These are phyloP conservation scores for Drosophila engyochracea DNA, from an alignment of 2,888 invertebrate genomes.

Conservation along the genomic window DNA sequence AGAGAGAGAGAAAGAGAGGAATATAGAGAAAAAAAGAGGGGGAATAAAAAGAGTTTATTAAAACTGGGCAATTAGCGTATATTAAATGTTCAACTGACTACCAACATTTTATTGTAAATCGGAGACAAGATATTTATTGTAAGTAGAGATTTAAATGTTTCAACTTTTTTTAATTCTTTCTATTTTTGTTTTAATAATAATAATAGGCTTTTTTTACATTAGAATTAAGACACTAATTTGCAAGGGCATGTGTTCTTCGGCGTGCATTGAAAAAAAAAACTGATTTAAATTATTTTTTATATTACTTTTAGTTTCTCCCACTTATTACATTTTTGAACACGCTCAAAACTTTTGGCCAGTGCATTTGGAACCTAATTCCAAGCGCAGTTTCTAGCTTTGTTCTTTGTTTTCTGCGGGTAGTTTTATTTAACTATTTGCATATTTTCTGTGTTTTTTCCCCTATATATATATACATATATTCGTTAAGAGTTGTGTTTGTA, in stretches of 20 bases:
- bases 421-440: slow-evolving; percentile 27
- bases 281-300: slow-evolving; percentile 15
- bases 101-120: neutral
- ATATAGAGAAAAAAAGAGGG: neutral
- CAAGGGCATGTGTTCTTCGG: neutral
- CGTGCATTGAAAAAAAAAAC: neutral
- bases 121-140: neutral
- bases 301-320: slow-evolving; percentile 51
- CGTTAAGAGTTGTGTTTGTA: slow-evolving; percentile 46
- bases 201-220: neutral
- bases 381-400: slow-evolving; percentile 13
- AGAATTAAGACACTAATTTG: neutral
- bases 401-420: slow-evolving; percentile 15
- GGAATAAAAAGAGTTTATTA: neutral
- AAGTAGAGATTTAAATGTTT: neutral
- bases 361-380: slow-evolving; percentile 50
- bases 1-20: neutral
- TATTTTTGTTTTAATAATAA: neutral
- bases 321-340: slow-evolving; percentile 62
- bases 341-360: slow-evolving; percentile 52
- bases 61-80: slow-evolving; percentile 10
- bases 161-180: neutral
- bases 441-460: slow-evolving; percentile 7
- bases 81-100: neutral
- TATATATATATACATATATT: slow-evolving; percentile 17